Evolutionary conservation across 2,888 invertebrate species (phyloP).

Genomic region (Oxyteleia sp.): DNA sequence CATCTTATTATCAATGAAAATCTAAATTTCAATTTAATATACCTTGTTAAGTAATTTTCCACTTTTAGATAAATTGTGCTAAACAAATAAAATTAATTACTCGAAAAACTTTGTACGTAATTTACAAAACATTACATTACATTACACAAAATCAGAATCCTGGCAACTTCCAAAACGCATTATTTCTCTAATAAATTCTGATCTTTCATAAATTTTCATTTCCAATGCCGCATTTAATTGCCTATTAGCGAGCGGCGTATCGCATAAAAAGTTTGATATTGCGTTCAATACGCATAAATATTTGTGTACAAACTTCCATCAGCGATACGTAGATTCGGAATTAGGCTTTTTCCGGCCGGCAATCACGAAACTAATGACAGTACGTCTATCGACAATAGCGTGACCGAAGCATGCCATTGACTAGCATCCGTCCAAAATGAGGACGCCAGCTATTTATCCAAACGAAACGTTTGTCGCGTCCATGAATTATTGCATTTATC

Average conservation of each 20-base stretch:
- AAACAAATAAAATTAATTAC: too few relatives aligned
- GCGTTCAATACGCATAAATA: constrained; percentile 21
- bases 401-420: constrained; percentile 66
- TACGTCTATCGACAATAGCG: constrained; percentile 74
- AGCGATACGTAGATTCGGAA: constrained; percentile 55
- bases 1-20: too few relatives aligned
- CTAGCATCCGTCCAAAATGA: constrained; percentile 70
- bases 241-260: constrained; percentile 36
- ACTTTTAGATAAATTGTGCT: too few relatives aligned
- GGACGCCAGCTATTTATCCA: constrained; percentile 71
- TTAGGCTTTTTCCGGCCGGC: constrained; percentile 69
- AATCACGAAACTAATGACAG: constrained; percentile 74
- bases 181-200: not conserved
- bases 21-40: too few relatives aligned
- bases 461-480: constrained; percentile 72
- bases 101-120: too few relatives aligned
- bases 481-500: constrained; percentile 70
- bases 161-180: not conserved
- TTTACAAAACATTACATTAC: too few relatives aligned
- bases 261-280: not conserved
- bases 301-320: constrained; percentile 55
- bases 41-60: too few relatives aligned
- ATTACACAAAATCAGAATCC: not conserved
- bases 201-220: constrained; percentile 3
- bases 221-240: constrained; percentile 51